Evolutionary conservation across 2,888 invertebrate genomes (phyloP), one percentile per base, ranked within the genome.

Genomic region (Nymphalis polychloros): DNA sequence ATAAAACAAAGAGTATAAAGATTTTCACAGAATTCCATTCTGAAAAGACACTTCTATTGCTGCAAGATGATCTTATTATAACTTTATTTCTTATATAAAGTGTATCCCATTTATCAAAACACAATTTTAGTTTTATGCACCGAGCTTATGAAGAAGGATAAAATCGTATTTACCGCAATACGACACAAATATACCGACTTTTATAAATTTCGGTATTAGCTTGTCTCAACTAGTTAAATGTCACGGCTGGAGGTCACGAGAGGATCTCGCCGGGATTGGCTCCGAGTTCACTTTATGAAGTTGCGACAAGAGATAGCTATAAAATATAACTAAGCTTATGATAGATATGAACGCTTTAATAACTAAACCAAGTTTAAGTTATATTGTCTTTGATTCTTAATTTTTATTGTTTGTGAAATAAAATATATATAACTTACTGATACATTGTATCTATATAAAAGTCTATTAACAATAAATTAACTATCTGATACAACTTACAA

Each of bases 251-350:
- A 64, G 68, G 69, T 63, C 69, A 67, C 49, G 60, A 46, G 63
- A 55, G 47, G 63, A 63, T 69, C 66, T 57, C 66, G 23, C 63
- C n/a, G 61, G 69, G 60, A 61, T 57, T 64, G 60, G 47, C 35
- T 48, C 60, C 52, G 55, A 63, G 66, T 63, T 61, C 67, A 57
- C 59, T 64, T 70, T 67, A 63, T 70, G 50, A 70, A 70, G 64
- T 70, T 67, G 50, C 59, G 59, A 57, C 67, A 31, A 67, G 67
- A 70, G 46, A 55, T 41, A 47, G 70, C 67, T 62, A 64, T 70
- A 61, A 61, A 70, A 70, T 70, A 31, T 47, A 64, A 67, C 67
- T 67, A 64, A 67, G 61, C 70, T 63, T 67, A 23, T 64, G 61
- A 64, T 67, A 57, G 50, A 61, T 68, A 55, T 61, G 66, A 7